Percentiles rank a stretch among this genome's conserved stretches.
Evolutionary conservation across 2,888 invertebrate genomes (phyloP).

Genomic region (Parochlus steinenii): DNA sequence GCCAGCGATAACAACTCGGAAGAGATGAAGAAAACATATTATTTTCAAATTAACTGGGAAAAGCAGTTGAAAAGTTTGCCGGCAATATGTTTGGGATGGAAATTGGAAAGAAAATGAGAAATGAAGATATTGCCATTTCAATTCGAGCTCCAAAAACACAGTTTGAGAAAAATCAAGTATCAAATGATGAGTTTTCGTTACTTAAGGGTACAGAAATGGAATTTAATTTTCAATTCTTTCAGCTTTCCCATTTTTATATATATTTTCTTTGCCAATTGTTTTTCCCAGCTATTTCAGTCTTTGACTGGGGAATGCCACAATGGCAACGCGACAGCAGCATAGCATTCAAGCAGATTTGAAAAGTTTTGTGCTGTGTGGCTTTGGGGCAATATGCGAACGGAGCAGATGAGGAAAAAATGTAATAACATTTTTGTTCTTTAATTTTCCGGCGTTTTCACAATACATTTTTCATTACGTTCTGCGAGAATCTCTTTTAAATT

Average conservation of each 20-base stretch:
- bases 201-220: not conserved
- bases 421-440: conserved; percentile 7
- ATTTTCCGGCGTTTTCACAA: conserved; percentile 7
- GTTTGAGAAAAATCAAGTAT: too few species aligned
- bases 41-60: too few species aligned
- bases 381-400: not conserved
- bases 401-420: conserved; percentile 1
- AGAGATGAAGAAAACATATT: too few species aligned
- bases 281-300: not conserved
- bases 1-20: too few species aligned
- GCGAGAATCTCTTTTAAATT: not conserved
- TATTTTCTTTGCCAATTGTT: not conserved
- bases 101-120: too few species aligned
- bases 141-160: too few species aligned
- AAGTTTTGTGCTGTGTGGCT: not conserved
- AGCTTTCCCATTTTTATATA: not conserved
- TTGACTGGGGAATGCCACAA: not conserved
- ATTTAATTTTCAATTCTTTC: conserved; percentile 2
- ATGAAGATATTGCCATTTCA: too few species aligned
- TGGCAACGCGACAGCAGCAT: too few species aligned
- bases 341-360: not conserved
- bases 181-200: not conserved
- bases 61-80: too few species aligned
- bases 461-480: not conserved
- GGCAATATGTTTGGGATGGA: too few species aligned